Evolutionary conservation across 2,888 invertebrate species (phyloP), one percentile per base, ranked within the genome.

Genomic region (Stenotaenia linearis): DNA sequence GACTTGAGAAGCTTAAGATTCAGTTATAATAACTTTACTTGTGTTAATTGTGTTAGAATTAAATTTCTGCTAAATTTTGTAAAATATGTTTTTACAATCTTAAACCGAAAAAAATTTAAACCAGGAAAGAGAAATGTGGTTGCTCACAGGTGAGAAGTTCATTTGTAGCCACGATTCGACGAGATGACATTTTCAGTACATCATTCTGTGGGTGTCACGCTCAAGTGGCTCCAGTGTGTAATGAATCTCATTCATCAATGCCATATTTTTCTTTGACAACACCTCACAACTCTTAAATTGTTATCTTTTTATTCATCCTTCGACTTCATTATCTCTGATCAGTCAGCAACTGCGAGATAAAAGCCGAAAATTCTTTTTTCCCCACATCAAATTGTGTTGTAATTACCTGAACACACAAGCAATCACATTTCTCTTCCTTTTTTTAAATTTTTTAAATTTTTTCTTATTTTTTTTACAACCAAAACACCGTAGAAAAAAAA

Each of bases 181-280:
- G 21, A 40, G n/a, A 50, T 50, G 50, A 50, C 50, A 50, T 50
- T 50, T 50, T 18, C 50, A 50, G 50, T 50, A n/a, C 18, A 50
- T 50, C 50, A 50, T 50, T 50, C 21, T 3, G 6, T 50, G 50
- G 50, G 50, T 50, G 50, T 50, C 50, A 18, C 50, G 21, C 50
- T 50, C 50, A 50, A 18, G 18, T 18, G 50, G 50, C n/a, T 69
- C 25, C 25, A 25, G n/a, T 69, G 25, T n/a, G 69, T 69, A 69
- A 69, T 69, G 69, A 69, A 69, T 69, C 28, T 69, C 69, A 69
- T 69, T 69, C 69, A 69, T 69, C 69, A 69, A 25, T 69, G 69
- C 12, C 69, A 69, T n/a, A 9, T 69, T 50, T 69, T 25, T 15
- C 69, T 28, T 12, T 45, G 45, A 45, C 45, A 45, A 45, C 45